A percentile compares a stretch with the other conserved stretches of the same genome.
Evolutionary conservation across 2,797 vertebrate genomes (phyloP).

Genomic region (Neosilurus mollespiculum): DNA sequence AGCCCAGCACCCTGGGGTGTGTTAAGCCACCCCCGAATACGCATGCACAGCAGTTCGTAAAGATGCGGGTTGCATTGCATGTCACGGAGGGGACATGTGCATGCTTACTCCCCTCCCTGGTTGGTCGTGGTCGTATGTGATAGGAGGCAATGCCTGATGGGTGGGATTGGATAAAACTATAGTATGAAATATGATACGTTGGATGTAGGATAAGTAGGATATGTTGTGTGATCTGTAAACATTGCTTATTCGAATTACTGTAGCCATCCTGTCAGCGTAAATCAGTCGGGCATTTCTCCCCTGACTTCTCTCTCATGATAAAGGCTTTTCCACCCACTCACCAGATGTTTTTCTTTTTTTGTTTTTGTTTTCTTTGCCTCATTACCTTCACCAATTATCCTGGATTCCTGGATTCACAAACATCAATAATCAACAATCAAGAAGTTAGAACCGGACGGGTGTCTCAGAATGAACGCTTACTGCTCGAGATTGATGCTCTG

Average conservation of each 20-base stretch:
- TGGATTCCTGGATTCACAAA: no score
- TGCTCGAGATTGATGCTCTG: conserved; percentile 88
- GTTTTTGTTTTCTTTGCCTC: neutral
- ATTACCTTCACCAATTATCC: no score
- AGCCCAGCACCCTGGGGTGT: no score
- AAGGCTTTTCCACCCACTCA: neutral
- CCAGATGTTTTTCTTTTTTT: neutral
- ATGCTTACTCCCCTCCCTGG: no score
- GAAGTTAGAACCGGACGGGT: neutral
- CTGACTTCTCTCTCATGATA: neutral
- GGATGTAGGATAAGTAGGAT: neutral
- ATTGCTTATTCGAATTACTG: neutral
- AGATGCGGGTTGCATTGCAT: no score
- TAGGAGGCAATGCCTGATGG: no score
- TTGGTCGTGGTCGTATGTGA: no score
- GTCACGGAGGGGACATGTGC: no score
- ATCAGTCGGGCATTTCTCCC: neutral
- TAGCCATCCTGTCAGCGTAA: neutral
- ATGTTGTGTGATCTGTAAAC: neutral
- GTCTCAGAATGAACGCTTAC: conserved; percentile 63
- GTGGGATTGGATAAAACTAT: no score
- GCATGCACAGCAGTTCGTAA: no score
- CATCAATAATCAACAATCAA: neutral
- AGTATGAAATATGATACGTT: neutral
- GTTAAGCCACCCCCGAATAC: no score